Evolutionary conservation across 2,113 vertebrate genomes (phyloP), one percentile per base, ranked within the genome.

Genomic region (Grus americana): DNA sequence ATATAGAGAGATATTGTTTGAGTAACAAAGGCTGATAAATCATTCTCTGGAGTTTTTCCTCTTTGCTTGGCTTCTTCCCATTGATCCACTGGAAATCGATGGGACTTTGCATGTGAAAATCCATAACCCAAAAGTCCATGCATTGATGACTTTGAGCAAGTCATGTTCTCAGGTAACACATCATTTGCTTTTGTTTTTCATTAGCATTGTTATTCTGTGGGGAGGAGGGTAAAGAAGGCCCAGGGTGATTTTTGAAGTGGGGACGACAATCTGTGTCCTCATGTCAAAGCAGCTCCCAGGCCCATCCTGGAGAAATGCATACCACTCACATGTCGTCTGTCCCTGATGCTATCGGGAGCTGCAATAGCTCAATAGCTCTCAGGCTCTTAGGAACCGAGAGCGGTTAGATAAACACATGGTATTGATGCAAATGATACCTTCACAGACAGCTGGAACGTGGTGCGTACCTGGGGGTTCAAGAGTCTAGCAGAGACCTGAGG

Each of bases 21-120:
- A 92, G 36, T 67, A 79, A 76, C 79, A 94, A 80, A 96, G 68
- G 61, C 76, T 91, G 95, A 91, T 86, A 95, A 95, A 95, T 96
- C 90, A 79, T 90, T 84, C 68, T 86, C 90, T 88, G 76, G 50
- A 95, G 61, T 36, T 94, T 95, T 83, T 93, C 59, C 73, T 92
- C 76, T 78, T 71, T 86, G 86, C 88, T 90, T 95, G 88, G 50
- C 88, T 93, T 93, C 88, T 72, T 93, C 34, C 75, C 36, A 80
- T 95, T 63, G 93, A 96, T 92, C 92, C 72, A 94, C 21, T 92
- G 72, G 83, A 94, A 92, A 95, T 93, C 61, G 0, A 85, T 92
- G 44, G 34, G 68, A 68, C 84, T 93, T 94, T 80, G 93, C 55
- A 6, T 16, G 52, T 55, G 54, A 63, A 79, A 96, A 96, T 97